Percentiles rank a stretch among this genome's conserved stretches.
phyloP scores from a whole-genome alignment of 2,888 invertebrate species.

The Brenthis daphne region DNA sequence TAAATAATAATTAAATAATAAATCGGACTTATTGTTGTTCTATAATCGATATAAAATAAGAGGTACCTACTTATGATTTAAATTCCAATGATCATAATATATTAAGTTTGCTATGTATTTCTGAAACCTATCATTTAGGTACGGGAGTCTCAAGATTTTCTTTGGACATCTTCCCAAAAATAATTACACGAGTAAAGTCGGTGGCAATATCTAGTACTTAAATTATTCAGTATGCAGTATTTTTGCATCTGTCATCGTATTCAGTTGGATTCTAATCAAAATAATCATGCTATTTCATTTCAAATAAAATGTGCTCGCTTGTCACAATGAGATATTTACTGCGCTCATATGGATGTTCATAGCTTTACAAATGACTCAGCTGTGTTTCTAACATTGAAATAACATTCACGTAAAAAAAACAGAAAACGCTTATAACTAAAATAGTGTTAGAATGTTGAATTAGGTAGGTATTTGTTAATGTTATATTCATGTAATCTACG shows the following conservation, averaged over 20 bases:
- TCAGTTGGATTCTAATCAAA: constrained; percentile 66
- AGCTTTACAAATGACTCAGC: constrained; percentile 54
- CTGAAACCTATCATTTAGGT: too few species aligned
- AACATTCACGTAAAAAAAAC: constrained; percentile 25
- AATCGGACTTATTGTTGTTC: too few species aligned
- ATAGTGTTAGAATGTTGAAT: constrained; percentile 48
- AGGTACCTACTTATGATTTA: too few species aligned
- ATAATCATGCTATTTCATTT: constrained; percentile 76
- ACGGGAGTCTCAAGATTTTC: too few species aligned
- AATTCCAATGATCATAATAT: too few species aligned
- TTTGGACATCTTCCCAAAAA: too few species aligned
- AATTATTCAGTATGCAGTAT: constrained; percentile 41
- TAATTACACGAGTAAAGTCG: too few species aligned
- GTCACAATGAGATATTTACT: constrained; percentile 71
- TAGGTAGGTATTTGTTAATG: constrained; percentile 38
- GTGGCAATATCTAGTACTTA: background rate
- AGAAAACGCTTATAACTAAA: constrained; percentile 27
- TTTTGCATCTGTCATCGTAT: constrained; percentile 68
- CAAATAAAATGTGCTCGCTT: constrained; percentile 70
- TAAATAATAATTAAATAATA: too few species aligned
- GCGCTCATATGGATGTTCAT: constrained; percentile 54
- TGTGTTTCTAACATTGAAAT: constrained; percentile 30
- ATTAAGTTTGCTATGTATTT: too few species aligned
- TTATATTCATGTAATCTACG: constrained; percentile 44
- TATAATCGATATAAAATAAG: too few species aligned